Evolutionary conservation across 2,888 invertebrate species (phyloP), one percentile per base, ranked within the genome.

Genomic region (Rhopalosiphum nymphaeae): DNA sequence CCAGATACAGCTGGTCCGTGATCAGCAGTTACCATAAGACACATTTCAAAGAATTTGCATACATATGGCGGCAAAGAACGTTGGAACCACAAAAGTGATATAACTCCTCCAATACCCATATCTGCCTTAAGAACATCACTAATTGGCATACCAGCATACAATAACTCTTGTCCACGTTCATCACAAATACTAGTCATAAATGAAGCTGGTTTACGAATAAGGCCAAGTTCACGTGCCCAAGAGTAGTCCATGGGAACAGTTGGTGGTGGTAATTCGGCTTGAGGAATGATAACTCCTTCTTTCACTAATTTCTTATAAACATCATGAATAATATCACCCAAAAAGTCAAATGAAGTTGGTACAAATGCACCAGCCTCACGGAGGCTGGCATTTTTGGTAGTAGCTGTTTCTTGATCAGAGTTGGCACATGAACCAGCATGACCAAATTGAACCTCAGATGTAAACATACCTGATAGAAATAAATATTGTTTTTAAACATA

Each of bases 211-310:
- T 99, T 99, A 78, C 99, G 97, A 95, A 99, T 99, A 21, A 99
- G 96, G 29, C 99, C 99, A 95, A 99, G 96, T 96, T 99, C 99
- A 96, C 98, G 97, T 0, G 99, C 99, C 99, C 99, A 99, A 95
- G 98, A 98, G 96, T 98, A 99, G 96, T 99, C 99, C 99, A 99
- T 99, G 21, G 99, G 99, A n/a, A 99, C 99, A 42, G 99, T 99
- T 4, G 99, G 99, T 67, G 99, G 99, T 25, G 99, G 99, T 91
- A 98, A 97, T 96, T 99, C 99, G 87, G 98, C 97, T 95, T 97
- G 97, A 0, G 98, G 98, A 21, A 98, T 97, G 95, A 99, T 98
- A 93, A 97, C 97, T 84, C 99, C 99, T 42, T 97, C 97, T 92
- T 97, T 96, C 0, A 99, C 99, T 95, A 99, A 96, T 91, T 97